phyloP scores from a whole-genome alignment of 2,888 invertebrate genomes.

The Agrotis exclamationis region DNA sequence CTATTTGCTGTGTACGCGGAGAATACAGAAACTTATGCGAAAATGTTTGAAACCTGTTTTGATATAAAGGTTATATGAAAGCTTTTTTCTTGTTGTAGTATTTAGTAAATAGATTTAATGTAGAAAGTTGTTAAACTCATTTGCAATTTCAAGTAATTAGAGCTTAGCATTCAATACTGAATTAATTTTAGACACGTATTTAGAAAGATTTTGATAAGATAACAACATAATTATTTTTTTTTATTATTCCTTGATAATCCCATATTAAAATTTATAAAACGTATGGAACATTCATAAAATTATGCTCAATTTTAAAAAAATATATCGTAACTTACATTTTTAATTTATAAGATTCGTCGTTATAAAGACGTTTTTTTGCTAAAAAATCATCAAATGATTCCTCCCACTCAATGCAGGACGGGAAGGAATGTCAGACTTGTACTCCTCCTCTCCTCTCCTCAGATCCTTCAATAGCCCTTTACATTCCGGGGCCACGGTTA shows the following conservation, averaged over 20 bases:
- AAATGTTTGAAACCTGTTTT: conserved; percentile 88
- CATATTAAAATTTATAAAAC: background rate
- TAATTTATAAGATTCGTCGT: background rate
- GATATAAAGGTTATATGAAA: conserved; percentile 80
- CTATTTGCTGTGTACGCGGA: conserved; percentile 87
- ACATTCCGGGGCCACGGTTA: too few species aligned
- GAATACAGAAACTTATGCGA: conserved; percentile 85
- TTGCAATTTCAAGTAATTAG: conserved; percentile 20
- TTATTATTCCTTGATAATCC: background rate
- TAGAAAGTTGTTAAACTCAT: conserved; percentile 37
- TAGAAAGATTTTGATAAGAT: background rate
- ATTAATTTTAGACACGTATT: background rate
- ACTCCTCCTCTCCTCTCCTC: too few species aligned
- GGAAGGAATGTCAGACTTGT: too few species aligned
- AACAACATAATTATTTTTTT: background rate
- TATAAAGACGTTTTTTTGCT: too few species aligned
- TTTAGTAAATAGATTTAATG: conserved; percentile 54
- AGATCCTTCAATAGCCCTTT: too few species aligned
- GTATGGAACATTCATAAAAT: background rate
- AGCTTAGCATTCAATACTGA: background rate
- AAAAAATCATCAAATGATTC: too few species aligned
- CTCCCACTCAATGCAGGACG: too few species aligned
- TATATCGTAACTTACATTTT: background rate
- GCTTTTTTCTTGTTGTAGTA: conserved; percentile 45
- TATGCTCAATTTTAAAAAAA: background rate